phyloP scores from a whole-genome alignment of 2,888 invertebrate species.

The Xestia ashworthii region DNA sequence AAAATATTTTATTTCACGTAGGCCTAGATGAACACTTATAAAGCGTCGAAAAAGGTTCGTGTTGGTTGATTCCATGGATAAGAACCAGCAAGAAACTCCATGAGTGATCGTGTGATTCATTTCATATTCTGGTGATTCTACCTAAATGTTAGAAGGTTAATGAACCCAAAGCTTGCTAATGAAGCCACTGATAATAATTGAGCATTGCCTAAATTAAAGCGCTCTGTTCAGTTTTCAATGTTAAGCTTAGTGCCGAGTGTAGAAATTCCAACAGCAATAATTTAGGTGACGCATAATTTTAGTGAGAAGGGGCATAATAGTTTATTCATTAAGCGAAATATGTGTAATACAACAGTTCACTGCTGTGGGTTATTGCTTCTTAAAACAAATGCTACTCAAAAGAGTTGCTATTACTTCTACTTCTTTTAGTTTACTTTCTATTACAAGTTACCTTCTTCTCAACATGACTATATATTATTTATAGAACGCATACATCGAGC shows the following conservation, averaged over 20 bases:
- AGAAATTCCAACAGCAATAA: neutral
- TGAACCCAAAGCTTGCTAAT: no score
- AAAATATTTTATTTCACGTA: no score
- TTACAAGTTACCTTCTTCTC: neutral
- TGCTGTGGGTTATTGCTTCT: neutral
- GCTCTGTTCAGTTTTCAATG: neutral
- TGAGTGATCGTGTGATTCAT: no score
- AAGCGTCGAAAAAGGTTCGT: no score
- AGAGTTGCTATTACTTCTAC: neutral
- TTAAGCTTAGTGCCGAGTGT: neutral
- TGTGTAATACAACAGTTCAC: neutral
- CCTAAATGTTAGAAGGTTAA: neutral
- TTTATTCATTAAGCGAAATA: no score
- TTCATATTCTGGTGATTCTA: neutral
- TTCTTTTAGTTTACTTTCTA: neutral
- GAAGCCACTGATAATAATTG: neutral
- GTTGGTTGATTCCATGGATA: no score
- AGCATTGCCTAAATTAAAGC: neutral
- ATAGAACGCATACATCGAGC: constrained; percentile 97
- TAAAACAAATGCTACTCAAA: neutral
- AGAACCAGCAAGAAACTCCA: no score
- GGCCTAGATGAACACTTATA: no score
- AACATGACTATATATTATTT: constrained; percentile 36
- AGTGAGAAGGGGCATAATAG: neutral
- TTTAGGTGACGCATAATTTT: neutral